Base-by-base conservation (phyloP, 2,888 invertebrate species). In the Xestia rhomboidea region DNA sequence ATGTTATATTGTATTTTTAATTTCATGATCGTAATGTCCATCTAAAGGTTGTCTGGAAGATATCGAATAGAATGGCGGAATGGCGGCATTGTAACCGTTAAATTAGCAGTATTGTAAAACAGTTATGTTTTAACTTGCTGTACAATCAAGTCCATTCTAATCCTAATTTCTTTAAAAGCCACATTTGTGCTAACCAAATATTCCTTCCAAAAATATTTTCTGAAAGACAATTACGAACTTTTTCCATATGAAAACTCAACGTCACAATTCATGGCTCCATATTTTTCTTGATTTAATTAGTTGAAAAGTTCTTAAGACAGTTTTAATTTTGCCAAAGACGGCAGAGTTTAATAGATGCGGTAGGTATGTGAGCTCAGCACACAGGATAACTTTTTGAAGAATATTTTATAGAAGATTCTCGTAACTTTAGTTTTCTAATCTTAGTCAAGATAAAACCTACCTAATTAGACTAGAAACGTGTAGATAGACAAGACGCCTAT, bases 231-330 rank as follows among this genome's bases (percentile, higher is more conserved):
- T 80, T 72, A 76, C 51, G 41, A 84, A 82, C 46, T 75, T 60
- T 46, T 68, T 46, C 41, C 62, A 68, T 54, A 51, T 71, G 18
- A 69, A 84, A 74, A 71, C 51, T 66, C 60, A 77, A 74, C 76
- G 51, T 75, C 60, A 73, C 70, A 57, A 74, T 81, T 81, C 68
- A 82, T 62, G 41, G 60, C 38, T 67, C 38, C 62, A 79, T 84
- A 87, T 87, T 88, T 90, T 90, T 87, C 86, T 85, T 82, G n/a
- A 79, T 87, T 86, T 87, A 86, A 90, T 90, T 90, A 88, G 77
- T 87, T 85, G 49, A 79, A 75, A 72, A 81, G 69, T 81, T 71
- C 78, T 60, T 81, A 86, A 89, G 87, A 86, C 86, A 76, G 85
- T 87, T 90, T 88, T 89, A 90, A 90, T 89, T 90, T 89, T 88